Percentiles rank a stretch among this genome's conserved stretches.
Conservation (phyloP, 2,888 invertebrate species). For the Mantis religiosa region DNA sequence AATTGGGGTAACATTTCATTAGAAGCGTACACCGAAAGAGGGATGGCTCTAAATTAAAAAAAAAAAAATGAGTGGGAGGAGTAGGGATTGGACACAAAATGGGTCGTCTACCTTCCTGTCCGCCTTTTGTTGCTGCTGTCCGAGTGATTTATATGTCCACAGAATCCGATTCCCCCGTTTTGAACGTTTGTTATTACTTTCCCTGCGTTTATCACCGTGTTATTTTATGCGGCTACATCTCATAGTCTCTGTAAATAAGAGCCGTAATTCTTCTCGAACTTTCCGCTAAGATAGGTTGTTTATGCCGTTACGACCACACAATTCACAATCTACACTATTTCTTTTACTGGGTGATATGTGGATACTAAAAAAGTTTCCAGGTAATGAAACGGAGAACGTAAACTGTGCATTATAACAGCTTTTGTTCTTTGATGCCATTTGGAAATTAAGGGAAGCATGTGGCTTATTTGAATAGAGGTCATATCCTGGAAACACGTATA, state of each 20-base stretch:
- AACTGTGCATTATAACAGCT: not conserved
- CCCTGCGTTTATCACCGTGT: not conserved
- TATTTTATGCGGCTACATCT: not conserved
- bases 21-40: not conserved
- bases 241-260: not conserved
- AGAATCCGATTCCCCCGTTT: not conserved
- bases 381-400: not conserved
- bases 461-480: no score
- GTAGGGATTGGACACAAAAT: not conserved
- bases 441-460: no score
- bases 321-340: not conserved
- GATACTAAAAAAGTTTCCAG: not conserved
- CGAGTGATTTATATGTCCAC: not conserved
- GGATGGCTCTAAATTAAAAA: not conserved
- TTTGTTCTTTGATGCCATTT: not conserved
- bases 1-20: not conserved
- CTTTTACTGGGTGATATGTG: not conserved
- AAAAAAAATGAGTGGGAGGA: not conserved
- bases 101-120: not conserved
- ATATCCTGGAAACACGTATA: no score
- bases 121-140: not conserved
- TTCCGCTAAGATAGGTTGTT: not conserved
- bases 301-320: not conserved
- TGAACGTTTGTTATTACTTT: not conserved
- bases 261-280: not conserved